Evolutionary conservation across 92 coral and sea anemone species (phyloP).

Genomic region (Diadumene lineata): DNA sequence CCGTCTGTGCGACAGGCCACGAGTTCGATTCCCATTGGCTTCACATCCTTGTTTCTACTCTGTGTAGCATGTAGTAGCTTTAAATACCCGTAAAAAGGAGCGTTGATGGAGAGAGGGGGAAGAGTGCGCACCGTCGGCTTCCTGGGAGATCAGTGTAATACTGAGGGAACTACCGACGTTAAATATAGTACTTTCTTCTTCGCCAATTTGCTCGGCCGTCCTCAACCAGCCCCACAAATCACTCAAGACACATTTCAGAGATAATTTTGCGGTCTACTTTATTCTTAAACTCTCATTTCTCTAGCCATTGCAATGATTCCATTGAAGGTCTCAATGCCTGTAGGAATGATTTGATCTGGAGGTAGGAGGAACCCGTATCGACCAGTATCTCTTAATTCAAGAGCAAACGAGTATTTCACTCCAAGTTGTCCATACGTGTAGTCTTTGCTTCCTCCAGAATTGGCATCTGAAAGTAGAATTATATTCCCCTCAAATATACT

Average conservation of each 20-base stretch:
- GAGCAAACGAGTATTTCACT: slow-evolving; percentile 71
- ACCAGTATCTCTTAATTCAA: slow-evolving; percentile 73
- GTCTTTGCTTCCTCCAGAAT: slow-evolving; percentile 78
- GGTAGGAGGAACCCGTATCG: slow-evolving; percentile 76
- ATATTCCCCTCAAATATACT: too few species aligned
- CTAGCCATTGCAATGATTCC: slow-evolving; percentile 66
- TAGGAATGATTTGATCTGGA: slow-evolving; percentile 62
- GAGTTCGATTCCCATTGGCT: too few species aligned
- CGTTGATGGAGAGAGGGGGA: too few species aligned
- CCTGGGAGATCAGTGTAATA: too few species aligned
- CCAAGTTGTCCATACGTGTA: slow-evolving; percentile 64
- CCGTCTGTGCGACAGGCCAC: too few species aligned
- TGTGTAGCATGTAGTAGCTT: too few species aligned
- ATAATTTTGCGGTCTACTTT: not conserved
- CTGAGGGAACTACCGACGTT: too few species aligned
- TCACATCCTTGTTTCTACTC: too few species aligned
- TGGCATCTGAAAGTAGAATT: slow-evolving; percentile 42
- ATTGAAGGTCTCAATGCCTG: slow-evolving; percentile 65
- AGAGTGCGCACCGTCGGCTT: too few species aligned
- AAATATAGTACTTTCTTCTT: too few species aligned
- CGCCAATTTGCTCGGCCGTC: too few species aligned
- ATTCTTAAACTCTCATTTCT: slow-evolving; percentile 60
- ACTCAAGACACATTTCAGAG: not conserved
- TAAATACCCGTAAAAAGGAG: too few species aligned
- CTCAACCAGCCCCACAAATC: not conserved